Evolutionary conservation across 2,888 invertebrate species (phyloP).

Genomic region (Papilio protenor): DNA sequence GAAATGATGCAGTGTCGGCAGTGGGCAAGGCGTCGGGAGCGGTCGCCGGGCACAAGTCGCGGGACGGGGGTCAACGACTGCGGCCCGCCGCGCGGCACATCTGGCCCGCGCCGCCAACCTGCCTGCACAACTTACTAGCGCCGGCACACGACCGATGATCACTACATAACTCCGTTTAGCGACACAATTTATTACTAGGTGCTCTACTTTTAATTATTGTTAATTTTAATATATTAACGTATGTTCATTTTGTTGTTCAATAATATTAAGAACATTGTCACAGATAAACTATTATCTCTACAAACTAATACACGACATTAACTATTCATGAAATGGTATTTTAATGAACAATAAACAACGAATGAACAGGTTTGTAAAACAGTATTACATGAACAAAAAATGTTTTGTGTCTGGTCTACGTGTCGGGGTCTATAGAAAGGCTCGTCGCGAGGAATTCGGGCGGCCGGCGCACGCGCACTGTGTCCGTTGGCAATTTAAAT

Average conservation of each 20-base stretch:
- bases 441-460: slow-evolving; percentile 71
- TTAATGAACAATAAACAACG: slow-evolving; percentile 2
- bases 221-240: background rate
- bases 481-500: slow-evolving; percentile 60
- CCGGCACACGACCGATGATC: slow-evolving; percentile 6
- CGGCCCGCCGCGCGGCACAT: slow-evolving; percentile 52
- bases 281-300: slow-evolving; percentile 16
- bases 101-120: slow-evolving; percentile 35
- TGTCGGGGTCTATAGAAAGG: slow-evolving; percentile 61
- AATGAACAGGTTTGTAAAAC: slow-evolving; percentile 6
- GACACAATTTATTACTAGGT: slow-evolving; percentile 4
- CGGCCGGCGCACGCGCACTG: slow-evolving; percentile 61
- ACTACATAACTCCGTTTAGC: slow-evolving; percentile 23
- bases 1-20: slow-evolving; percentile 33
- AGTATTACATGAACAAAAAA: slow-evolving; percentile 32
- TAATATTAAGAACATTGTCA: slow-evolving; percentile 10
- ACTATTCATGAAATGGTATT: slow-evolving; percentile 22
- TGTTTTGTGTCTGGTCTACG: slow-evolving; percentile 32
- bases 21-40: slow-evolving; percentile 49
- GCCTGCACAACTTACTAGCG: slow-evolving; percentile 24
- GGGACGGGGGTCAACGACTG: slow-evolving; percentile 76
- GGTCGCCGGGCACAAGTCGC: slow-evolving; percentile 54
- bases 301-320: slow-evolving; percentile 9
- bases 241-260: background rate
- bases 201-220: slow-evolving; percentile 14